Conservation (phyloP, 2,113 vertebrate genomes). For the Lepus timidus region DNA sequence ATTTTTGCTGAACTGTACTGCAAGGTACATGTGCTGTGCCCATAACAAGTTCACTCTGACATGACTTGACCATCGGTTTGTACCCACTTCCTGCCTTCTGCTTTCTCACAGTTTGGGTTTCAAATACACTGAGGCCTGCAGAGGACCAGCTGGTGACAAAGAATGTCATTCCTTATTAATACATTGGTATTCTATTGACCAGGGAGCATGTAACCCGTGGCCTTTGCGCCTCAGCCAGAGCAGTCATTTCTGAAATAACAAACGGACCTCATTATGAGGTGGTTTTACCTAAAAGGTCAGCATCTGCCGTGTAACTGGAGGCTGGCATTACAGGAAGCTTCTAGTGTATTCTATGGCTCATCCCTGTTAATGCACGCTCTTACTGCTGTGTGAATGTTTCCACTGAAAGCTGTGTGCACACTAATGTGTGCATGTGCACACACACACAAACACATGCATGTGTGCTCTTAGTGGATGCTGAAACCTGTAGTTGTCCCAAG, state of each 20-base stretch:
- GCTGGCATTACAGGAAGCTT: constrained; percentile 42
- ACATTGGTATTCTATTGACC: constrained; percentile 30
- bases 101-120: constrained; percentile 42
- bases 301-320: neutral
- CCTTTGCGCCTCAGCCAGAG: constrained; percentile 43
- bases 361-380: constrained; percentile 41
- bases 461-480: neutral
- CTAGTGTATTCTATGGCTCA: neutral
- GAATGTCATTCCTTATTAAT: constrained; percentile 34
- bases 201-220: neutral
- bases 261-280: constrained; percentile 60
- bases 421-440: neutral
- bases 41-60: neutral
- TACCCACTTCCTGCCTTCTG: neutral
- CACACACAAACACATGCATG: neutral
- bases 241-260: constrained; percentile 59
- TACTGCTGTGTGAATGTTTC: neutral
- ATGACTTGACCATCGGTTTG: neutral
- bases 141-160: neutral
- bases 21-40: neutral
- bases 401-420: neutral
- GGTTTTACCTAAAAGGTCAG: constrained; percentile 73
- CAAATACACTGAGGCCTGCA: neutral
- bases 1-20: neutral
- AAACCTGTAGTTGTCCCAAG: too few relatives aligned